Conservation (phyloP, 92 coral and sea anemone species). For the Pocillopora meandrina region DNA sequence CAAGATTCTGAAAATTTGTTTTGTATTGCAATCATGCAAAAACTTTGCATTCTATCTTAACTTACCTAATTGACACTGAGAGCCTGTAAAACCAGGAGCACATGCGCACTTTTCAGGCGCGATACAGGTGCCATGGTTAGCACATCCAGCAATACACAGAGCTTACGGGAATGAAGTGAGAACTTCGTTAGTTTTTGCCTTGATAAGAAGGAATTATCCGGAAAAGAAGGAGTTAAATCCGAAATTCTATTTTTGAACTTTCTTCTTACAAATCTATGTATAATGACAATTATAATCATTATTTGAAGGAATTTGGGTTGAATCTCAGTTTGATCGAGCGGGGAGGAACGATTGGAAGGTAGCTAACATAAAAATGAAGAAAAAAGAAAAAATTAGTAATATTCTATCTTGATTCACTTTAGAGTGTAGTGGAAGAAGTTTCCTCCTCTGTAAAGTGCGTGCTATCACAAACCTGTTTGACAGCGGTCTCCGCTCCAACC, state of each 20-base stretch:
- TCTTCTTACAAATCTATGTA: too few relatives aligned
- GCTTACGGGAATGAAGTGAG: constrained; percentile 30
- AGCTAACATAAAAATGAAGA: too few relatives aligned
- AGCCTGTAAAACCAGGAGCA: constrained; percentile 71
- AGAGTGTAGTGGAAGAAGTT: neutral
- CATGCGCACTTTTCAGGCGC: constrained; percentile 73
- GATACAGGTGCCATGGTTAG: constrained; percentile 60
- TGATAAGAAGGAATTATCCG: too few relatives aligned
- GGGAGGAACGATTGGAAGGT: too few relatives aligned
- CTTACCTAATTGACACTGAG: constrained; percentile 75
- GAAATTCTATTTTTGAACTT: too few relatives aligned
- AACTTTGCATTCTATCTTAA: neutral
- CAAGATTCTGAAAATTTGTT: too few relatives aligned
- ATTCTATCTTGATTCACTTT: neutral
- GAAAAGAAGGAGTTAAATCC: too few relatives aligned
- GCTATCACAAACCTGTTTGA: constrained; percentile 30
- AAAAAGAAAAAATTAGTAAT: too few relatives aligned
- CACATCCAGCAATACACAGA: constrained; percentile 57
- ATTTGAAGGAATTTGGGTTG: too few relatives aligned
- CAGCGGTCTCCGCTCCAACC: constrained; percentile 63
- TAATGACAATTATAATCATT: too few relatives aligned
- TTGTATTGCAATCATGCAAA: neutral
- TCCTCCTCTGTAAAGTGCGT: neutral
- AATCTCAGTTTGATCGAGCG: too few relatives aligned
- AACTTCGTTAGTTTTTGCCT: too few relatives aligned